Evolutionary conservation across 2,113 vertebrate species (phyloP), one percentile per base, ranked within the genome.

Genomic region (Bujurquina vittata): DNA sequence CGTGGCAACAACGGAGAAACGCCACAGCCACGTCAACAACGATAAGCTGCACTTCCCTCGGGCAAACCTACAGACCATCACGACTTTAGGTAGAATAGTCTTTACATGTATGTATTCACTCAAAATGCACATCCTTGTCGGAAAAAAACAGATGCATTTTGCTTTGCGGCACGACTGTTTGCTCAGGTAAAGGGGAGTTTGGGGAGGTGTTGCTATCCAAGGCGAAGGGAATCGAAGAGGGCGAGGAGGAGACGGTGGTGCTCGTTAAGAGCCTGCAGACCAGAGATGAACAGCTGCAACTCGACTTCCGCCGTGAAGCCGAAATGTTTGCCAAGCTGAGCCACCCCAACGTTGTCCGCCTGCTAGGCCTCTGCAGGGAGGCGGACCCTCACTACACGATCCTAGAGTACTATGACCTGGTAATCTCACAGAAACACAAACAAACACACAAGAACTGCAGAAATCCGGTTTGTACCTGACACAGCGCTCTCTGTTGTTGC

Each of bases 311-410:
- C 4, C 94, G 98, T 2, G 97, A 99, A 88, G 95, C 97, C 0
- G 98, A 99, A 86, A 99, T 99, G 98, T 99, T 99, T 10, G 95
- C 96, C 88, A 99, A 98, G 92, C 96, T 99, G 83, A 97, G 94
- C 89, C 98, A 99, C 14, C 49, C 94, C 91, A 98, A 98, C 0
- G 94, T 99, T 5, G 97, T 96, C 77, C 96, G 96, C 23, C 95
- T 99, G 59, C 85, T 99, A 92, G 98, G 97, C 23, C 94, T 99
- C 86, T 99, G 98, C 86, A 95, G 96, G 0, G 98, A 99, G 89
- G 92, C 94, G 0, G 97, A 99, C 83, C 98, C 98, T 0, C 97
- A 99, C 91, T 99, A 98, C 94, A 98, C 96, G 95, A 96, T 99
- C 88, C 95, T 99, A 88, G 98, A 99, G 91, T 99, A 99, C 1